Evolutionary conservation across 2,797 vertebrate species (phyloP).

Genomic region (Avahi laniger): DNA sequence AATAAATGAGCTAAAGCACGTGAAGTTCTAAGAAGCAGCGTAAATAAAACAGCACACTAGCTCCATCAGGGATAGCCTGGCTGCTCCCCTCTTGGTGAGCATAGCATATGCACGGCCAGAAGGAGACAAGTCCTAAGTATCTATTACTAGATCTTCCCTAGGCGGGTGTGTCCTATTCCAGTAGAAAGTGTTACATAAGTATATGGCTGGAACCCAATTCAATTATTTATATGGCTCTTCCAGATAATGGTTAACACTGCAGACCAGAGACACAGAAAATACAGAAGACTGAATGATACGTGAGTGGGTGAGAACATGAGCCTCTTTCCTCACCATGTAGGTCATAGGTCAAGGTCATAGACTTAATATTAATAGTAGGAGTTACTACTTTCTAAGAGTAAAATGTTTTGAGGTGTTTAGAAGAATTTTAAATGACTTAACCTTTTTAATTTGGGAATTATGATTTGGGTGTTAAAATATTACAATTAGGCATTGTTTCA

Average conservation of each 20-base stretch:
- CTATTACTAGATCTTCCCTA: slow-evolving; percentile 21
- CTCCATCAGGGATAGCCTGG: background rate
- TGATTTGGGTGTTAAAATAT: slow-evolving; percentile 45
- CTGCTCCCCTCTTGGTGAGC: background rate
- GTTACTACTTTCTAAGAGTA: slow-evolving; percentile 4
- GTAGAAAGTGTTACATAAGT: background rate
- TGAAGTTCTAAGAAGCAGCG: background rate
- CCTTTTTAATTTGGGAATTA: slow-evolving; percentile 50
- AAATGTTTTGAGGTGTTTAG: slow-evolving; percentile 54
- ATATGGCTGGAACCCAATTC: background rate
- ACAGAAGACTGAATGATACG: background rate
- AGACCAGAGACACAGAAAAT: slow-evolving; percentile 21
- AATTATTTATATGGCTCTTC: background rate
- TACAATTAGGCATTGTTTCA: slow-evolving; percentile 23
- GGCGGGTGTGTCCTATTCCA: background rate
- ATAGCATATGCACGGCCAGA: background rate
- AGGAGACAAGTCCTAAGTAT: slow-evolving; percentile 9
- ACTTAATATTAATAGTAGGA: slow-evolving; percentile 3
- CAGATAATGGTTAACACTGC: background rate
- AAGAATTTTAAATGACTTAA: slow-evolving; percentile 41
- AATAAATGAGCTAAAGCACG: slow-evolving; percentile 28
- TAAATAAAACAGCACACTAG: background rate
- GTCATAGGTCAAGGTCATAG: background rate
- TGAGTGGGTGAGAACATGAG: background rate
- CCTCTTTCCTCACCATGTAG: background rate